phyloP scores from a whole-genome alignment of 2,113 vertebrate species.

The Mirza zaza region DNA sequence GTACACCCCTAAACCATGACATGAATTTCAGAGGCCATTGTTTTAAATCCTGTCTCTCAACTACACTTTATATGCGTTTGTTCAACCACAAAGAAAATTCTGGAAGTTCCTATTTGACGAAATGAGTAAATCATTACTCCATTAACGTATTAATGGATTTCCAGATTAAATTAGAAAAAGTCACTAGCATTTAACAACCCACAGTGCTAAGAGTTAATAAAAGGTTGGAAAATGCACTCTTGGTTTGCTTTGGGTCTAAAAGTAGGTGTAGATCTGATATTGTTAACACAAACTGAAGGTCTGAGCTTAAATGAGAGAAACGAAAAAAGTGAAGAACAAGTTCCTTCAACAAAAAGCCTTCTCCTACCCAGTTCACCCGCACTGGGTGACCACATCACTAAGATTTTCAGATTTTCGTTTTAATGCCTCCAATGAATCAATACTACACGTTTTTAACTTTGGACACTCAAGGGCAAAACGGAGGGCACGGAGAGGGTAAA shows the following conservation, averaged over 20 bases:
- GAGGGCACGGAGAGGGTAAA: constrained; percentile 48
- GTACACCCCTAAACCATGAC: background rate
- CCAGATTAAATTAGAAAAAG: background rate
- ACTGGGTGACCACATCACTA: background rate
- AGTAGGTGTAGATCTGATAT: background rate
- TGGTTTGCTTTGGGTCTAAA: background rate
- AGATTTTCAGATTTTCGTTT: background rate
- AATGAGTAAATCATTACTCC: background rate
- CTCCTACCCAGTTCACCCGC: background rate
- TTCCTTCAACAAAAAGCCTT: background rate
- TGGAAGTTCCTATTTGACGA: constrained; percentile 28
- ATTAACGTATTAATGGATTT: background rate
- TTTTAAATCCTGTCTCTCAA: constrained; percentile 22
- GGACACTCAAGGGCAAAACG: constrained; percentile 63
- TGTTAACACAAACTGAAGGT: background rate
- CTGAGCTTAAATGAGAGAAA: background rate
- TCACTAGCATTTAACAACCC: background rate
- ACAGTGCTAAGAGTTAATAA: background rate
- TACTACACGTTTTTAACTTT: background rate
- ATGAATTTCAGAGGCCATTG: background rate
- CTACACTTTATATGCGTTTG: background rate
- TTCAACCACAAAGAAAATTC: constrained; percentile 41
- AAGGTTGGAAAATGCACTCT: constrained; percentile 7
- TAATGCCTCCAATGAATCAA: background rate
- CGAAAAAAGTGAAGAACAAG: constrained; percentile 4